Percentiles rank a stretch among this genome's conserved stretches.
These are phyloP conservation scores for Hypotaenidia philippensis DNA, from an alignment of 2,797 vertebrate species.

Conservation along the genomic window DNA sequence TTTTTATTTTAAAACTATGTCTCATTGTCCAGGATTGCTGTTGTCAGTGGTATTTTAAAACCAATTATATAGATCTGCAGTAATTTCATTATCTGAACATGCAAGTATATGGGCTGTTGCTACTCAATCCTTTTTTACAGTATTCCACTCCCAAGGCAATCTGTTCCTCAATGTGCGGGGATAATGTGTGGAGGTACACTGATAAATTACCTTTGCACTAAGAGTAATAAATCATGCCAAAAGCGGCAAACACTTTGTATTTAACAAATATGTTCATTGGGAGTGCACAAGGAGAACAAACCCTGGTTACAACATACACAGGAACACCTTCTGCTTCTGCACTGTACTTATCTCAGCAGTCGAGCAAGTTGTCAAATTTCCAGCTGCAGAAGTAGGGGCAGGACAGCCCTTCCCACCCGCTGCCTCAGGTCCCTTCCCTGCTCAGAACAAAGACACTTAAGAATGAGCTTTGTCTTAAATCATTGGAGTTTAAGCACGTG, in stretches of 20 bases:
- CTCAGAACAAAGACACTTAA: not conserved
- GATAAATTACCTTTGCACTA: not conserved
- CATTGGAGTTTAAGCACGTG: not conserved
- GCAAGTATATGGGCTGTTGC: not conserved
- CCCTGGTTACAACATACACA: not conserved
- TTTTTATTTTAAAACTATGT: not conserved
- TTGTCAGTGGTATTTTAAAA: not conserved
- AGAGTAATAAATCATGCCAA: not conserved
- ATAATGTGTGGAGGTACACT: not conserved
- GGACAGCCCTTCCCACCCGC: not conserved
- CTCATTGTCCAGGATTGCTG: not conserved
- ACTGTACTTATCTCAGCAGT: not conserved
- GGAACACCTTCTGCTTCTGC: not conserved
- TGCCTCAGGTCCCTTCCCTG: fast-evolving
- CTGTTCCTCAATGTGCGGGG: not conserved
- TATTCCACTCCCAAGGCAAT: not conserved
- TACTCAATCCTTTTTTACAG: not conserved
- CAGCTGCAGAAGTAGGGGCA: fast-evolving
- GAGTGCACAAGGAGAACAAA: not conserved
- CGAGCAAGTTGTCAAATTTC: not conserved
- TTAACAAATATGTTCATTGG: not conserved
- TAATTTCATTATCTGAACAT: not conserved
- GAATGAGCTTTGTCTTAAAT: not conserved
- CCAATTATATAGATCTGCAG: not conserved
- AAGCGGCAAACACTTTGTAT: not conserved